Evolutionary conservation across 2,888 invertebrate species (phyloP).

Genomic region (Eremobia ochroleuca): DNA sequence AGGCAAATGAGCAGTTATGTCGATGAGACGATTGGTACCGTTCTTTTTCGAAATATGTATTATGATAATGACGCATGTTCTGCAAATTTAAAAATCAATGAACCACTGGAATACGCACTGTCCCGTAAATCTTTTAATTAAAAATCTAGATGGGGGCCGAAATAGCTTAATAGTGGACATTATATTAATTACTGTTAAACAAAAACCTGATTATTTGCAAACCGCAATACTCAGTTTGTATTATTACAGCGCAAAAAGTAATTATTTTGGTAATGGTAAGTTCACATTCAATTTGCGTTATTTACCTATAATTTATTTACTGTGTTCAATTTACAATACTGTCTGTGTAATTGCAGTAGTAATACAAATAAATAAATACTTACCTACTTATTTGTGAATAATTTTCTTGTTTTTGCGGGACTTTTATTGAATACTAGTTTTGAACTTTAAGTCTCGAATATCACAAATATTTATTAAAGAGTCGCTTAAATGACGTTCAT

Average conservation of each 20-base stretch:
- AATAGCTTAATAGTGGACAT: slow-evolving; percentile 1
- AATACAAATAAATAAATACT: background rate
- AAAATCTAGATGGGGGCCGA: slow-evolving; percentile 4
- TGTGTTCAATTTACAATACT: slow-evolving; percentile 8
- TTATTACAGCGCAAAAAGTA: slow-evolving; percentile 20
- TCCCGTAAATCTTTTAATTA: slow-evolving; percentile 4
- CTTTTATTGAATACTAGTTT: background rate
- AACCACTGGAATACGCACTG: background rate
- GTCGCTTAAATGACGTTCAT: background rate
- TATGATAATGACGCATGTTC: too few relatives aligned
- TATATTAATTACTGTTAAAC: slow-evolving; percentile 35
- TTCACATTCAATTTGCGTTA: slow-evolving; percentile 40
- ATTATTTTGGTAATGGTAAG: slow-evolving; percentile 49
- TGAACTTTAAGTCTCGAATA: background rate
- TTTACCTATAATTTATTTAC: slow-evolving; percentile 12
- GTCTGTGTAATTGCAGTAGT: background rate
- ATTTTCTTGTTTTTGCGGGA: background rate
- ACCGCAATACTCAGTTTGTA: slow-evolving; percentile 48
- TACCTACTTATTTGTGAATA: background rate
- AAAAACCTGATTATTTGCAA: slow-evolving; percentile 49
- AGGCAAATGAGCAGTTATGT: too few relatives aligned
- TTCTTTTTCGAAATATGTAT: background rate
- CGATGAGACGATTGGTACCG: background rate
- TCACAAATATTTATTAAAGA: background rate
- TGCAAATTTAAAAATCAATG: background rate